Percentiles rank a stretch among this genome's conserved stretches.
Conservation (phyloP, 2,797 vertebrate genomes). For the Momotus momota region DNA sequence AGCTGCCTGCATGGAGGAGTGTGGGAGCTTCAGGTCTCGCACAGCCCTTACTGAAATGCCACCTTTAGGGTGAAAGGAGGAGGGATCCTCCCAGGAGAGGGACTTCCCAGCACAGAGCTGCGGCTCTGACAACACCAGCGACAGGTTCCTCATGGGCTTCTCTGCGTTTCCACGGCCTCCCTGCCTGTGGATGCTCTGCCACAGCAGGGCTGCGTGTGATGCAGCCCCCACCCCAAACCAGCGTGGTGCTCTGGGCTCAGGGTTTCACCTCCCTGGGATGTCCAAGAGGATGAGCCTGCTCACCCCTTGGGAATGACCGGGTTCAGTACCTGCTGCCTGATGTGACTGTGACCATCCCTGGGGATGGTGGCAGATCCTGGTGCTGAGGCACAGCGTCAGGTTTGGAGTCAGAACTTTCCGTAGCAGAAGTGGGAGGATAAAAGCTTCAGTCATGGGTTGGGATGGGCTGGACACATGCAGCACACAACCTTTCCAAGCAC, state of each 20-base stretch:
- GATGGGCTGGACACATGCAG: not conserved
- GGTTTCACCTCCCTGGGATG: accelerated
- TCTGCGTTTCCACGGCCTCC: accelerated
- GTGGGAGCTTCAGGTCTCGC: accelerated
- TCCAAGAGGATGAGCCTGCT: not conserved
- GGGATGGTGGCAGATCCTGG: accelerated
- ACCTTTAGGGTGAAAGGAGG: not conserved
- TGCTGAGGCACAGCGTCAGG: accelerated
- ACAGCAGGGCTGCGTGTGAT: accelerated
- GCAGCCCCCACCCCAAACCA: not conserved
- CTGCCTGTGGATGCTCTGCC: no score
- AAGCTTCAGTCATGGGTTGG: accelerated
- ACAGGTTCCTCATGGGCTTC: not conserved
- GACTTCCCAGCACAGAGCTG: not conserved
- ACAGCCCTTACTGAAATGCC: not conserved
- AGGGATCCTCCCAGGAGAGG: accelerated
- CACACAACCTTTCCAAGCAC: not conserved
- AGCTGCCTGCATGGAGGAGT: not conserved
- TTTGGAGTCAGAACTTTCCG: accelerated
- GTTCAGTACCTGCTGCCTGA: not conserved
- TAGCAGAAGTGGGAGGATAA: not conserved
- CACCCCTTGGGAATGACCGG: accelerated
- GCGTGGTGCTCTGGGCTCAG: accelerated
- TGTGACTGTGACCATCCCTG: accelerated
- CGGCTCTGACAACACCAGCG: accelerated